Evolutionary conservation across 1,140 invertebrate species (phyloP), one percentile per base, ranked within the genome.

Genomic region (Pogonomyrmex barbatus): DNA sequence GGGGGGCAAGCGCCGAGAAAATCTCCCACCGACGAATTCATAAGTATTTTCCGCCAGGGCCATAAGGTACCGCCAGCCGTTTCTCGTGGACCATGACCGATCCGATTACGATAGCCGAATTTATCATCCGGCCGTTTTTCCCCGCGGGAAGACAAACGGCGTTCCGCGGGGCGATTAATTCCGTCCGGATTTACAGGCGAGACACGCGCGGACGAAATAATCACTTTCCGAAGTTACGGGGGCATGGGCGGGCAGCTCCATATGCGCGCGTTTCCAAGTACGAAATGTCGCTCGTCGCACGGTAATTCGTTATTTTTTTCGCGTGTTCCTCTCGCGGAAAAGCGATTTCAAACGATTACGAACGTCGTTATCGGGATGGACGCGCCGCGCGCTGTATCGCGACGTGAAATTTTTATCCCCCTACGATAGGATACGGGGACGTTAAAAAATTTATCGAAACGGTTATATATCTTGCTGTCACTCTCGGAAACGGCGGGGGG

Each of bases 141-240:
- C 33, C 5, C 52, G 39, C 56, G 54, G 17, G 14, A 52, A 82
- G 78, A 86, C 77, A 71, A 87, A 88, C 68, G 86, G 24, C 86
- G 60, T 54, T 54, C 36, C 65, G 71, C 36, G 36, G 39, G 47
- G 33, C 79, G 86, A 88, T 88, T 88, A 88, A 88, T 88, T 82
- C 78, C 50, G 9, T 4, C 12, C n/a, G 71, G 39, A 73, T 88
- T 84, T 88, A 84, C 87, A 87, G 39, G 63, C 63, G 79, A 85
- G 87, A 76, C 42, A 78, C 68, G 33, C 76, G 24, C 47, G 68
- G 82, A 60, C 82, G 75, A 88, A 88, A 88, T 88, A 88, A 88
- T 88, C 87, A 88, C 65, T 88, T 88, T 17, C 68, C 50, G n/a
- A 88, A 77, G 86, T 88, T 88, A 50, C 70, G 77, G 42, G 77